phyloP scores from a whole-genome alignment of 2,888 invertebrate genomes.

The Spatulosminthurus flaviceps region DNA sequence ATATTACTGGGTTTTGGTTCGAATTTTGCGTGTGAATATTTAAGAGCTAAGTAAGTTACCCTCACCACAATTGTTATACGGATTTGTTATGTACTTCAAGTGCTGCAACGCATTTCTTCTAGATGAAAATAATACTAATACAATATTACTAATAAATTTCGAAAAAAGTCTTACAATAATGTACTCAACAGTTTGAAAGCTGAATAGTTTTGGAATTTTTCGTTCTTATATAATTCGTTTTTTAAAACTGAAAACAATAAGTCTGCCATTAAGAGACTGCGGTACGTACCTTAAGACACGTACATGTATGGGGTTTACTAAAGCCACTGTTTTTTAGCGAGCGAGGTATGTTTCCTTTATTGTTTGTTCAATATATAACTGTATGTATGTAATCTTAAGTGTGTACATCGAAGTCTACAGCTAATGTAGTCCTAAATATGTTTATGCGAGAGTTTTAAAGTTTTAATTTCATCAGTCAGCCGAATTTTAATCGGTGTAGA shows the following conservation, averaged over 20 bases:
- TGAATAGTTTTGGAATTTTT: constrained; percentile 10
- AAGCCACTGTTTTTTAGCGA: constrained; percentile 30
- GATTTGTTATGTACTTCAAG: not conserved
- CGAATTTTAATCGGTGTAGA: constrained; percentile 12
- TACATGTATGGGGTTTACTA: constrained; percentile 16
- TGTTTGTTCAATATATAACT: not conserved
- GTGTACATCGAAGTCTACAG: not conserved
- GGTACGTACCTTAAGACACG: constrained; percentile 8
- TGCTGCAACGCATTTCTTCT: not conserved
- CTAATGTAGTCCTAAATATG: not conserved
- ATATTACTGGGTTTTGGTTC: too few relatives aligned
- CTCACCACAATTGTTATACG: not conserved
- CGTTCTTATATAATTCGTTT: not conserved
- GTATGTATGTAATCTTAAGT: not conserved
- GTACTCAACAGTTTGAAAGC: not conserved
- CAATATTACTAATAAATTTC: too few relatives aligned
- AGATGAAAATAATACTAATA: not conserved
- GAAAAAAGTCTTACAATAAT: not conserved
- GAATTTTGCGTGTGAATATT: too few relatives aligned
- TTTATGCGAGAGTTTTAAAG: not conserved
- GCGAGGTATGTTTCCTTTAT: constrained; percentile 23
- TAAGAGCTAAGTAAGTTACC: not conserved
- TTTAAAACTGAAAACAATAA: constrained; percentile 4
- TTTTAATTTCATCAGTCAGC: constrained; percentile 13
- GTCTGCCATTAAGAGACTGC: not conserved